Evolutionary conservation across 2,797 vertebrate species (phyloP), one percentile per base, ranked within the genome.

Genomic region (Rallus crepitans): DNA sequence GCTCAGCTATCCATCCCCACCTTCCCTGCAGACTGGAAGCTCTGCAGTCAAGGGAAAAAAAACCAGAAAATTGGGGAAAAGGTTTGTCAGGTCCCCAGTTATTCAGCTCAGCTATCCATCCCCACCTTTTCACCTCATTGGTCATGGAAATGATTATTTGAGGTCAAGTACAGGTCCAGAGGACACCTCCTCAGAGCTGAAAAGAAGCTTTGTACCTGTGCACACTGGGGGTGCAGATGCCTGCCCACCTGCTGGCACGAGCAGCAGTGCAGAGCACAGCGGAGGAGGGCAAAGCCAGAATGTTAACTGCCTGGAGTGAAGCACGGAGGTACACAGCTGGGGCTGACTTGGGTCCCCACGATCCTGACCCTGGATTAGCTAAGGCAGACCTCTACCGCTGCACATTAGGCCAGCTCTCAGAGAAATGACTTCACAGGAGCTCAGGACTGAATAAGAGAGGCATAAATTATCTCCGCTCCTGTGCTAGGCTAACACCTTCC

Each of bases 241-340:
- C 33, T 47, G 30, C 39, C 64, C 39, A 14, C 18, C 13, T 27
- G 5, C 25, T 0, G 0, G 28, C 60, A 72, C 0, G 1, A 64
- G 61, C 75, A 60, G 61, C 0, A 1, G 50, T 40, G 45, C 27
- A 39, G 30, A 47, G 48, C 11, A 7, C 0, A 3, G 48, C 42
- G 59, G 48, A 42, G 53, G 28, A 35, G 28, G 21, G 7, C 0
- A 2, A 53, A 87, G 35, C 16, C 1, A 1, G 35, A 35, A 57
- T 7, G 3, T 59, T 39, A 57, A 11, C 12, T 35, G 21, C 37
- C 33, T 0, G 0, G 7, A 17, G 28, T 1, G 37, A 50, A 69
- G 39, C 64, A 47, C 0, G 1, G 59, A 53, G 52, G 12, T 7
- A 18, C 3, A 1, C 5, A 21, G 20, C 73, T 33, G 25, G 14